Conservation (phyloP, 2,113 vertebrate species). For the Gadus chalcogrammus region DNA sequence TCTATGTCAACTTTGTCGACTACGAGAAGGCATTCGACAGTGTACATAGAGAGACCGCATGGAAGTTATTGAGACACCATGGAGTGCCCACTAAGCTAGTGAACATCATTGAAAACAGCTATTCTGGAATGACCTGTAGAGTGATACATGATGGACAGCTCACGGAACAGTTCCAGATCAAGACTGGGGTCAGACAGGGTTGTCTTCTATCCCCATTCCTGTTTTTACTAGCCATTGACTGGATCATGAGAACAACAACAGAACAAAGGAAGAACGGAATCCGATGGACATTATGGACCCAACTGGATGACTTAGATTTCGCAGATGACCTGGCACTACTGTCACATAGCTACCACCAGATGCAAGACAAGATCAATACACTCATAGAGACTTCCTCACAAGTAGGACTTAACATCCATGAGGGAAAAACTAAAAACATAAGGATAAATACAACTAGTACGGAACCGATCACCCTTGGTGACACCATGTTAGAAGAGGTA, state of each 20-base stretch:
- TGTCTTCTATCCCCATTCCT: constrained; percentile 10
- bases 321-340: background rate
- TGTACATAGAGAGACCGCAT: too few species aligned
- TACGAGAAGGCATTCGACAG: too few species aligned
- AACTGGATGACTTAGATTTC: constrained; percentile 6
- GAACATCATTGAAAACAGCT: constrained; percentile 5
- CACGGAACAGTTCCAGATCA: too few species aligned
- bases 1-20: too few species aligned
- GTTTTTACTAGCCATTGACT: constrained; percentile 7
- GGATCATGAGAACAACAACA: constrained; percentile 6
- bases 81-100: too few species aligned
- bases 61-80: too few species aligned
- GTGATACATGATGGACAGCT: background rate
- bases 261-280: constrained; percentile 3
- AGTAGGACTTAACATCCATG: too few species aligned
- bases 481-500: constrained; percentile 1
- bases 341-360: background rate
- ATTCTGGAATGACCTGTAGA: too few species aligned
- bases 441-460: too few species aligned
- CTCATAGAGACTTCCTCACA: too few species aligned
- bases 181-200: constrained; percentile 15
- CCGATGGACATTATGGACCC: constrained; percentile 10
- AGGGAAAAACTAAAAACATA: too few species aligned
- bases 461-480: background rate
- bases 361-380: too few species aligned